Conservation (phyloP, 2,113 vertebrate genomes). For the Scomber colias region DNA sequence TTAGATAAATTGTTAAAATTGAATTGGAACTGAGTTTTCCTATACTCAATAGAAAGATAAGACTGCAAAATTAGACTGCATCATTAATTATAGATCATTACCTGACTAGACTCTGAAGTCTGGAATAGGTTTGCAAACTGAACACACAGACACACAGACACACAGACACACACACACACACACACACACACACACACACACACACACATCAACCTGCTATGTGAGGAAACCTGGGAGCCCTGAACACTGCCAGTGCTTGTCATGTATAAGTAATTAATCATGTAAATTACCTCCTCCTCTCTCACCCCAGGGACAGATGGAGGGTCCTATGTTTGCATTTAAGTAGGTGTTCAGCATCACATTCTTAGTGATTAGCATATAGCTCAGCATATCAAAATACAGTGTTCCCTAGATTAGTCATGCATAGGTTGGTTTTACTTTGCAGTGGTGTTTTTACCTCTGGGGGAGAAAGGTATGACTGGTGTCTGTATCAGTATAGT, state of each 20-base stretch:
- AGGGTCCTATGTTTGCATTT: slow-evolving; percentile 76
- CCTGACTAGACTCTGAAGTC: slow-evolving; percentile 62
- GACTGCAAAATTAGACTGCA: slow-evolving; percentile 34
- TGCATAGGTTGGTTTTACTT: slow-evolving; percentile 44
- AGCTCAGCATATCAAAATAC: slow-evolving; percentile 56
- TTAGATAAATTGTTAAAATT: slow-evolving; percentile 30
- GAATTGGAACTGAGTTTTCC: slow-evolving; percentile 25
- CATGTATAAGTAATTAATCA: slow-evolving; percentile 81
- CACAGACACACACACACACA: slow-evolving; percentile 8
- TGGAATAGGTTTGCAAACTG: slow-evolving; percentile 13
- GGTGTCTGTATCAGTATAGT: neutral
- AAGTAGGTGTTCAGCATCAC: slow-evolving; percentile 68
- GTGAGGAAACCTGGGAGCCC: slow-evolving; percentile 54
- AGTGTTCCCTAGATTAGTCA: slow-evolving; percentile 42
- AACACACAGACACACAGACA: neutral
- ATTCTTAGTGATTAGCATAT: slow-evolving; percentile 66
- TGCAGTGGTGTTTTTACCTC: slow-evolving; percentile 13
- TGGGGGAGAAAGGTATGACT: slow-evolving; percentile 1
- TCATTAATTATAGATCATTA: slow-evolving; percentile 68
- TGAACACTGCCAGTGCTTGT: slow-evolving; percentile 58
- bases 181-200: slow-evolving; percentile 13
- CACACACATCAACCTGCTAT: slow-evolving; percentile 37
- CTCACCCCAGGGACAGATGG: slow-evolving; percentile 68
- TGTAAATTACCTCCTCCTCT: slow-evolving; percentile 77
- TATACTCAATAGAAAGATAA: slow-evolving; percentile 41